Percentiles rank a stretch among this genome's conserved stretches.
phyloP scores from a whole-genome alignment of 2,888 invertebrate species.

The Helobdella robusta region DNA sequence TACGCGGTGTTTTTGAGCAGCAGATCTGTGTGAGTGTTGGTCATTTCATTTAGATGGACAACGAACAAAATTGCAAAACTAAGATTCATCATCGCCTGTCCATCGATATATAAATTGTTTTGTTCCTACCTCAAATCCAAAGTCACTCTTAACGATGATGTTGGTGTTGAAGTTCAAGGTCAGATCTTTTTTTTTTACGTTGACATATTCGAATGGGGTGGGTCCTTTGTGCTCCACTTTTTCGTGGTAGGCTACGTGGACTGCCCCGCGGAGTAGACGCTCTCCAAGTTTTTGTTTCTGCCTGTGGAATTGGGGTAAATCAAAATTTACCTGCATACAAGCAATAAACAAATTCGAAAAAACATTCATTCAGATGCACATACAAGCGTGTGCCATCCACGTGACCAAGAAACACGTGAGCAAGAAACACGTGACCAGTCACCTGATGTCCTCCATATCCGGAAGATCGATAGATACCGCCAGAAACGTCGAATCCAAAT shows the following conservation, averaged over 20 bases:
- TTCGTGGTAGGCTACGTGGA: conserved; percentile 39
- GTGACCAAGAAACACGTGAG: background rate
- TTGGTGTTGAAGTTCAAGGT: conserved; percentile 10
- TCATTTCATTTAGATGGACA: no score
- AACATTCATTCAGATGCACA: background rate
- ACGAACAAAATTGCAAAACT: background rate
- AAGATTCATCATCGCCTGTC: conserved; percentile 17
- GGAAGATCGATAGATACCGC: conserved; percentile 36
- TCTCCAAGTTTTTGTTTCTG: conserved; percentile 33
- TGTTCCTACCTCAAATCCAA: conserved; percentile 7
- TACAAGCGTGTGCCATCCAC: background rate
- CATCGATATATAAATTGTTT: background rate
- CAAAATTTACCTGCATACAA: background rate
- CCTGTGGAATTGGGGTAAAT: conserved; percentile 11
- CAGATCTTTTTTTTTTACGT: background rate
- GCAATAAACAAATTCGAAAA: background rate
- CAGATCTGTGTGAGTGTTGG: conserved; percentile 1
- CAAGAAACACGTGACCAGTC: no score
- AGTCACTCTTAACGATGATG: background rate
- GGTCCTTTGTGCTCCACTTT: conserved; percentile 38
- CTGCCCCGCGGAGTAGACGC: conserved; percentile 38
- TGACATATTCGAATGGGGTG: conserved; percentile 30
- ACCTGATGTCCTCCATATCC: conserved; percentile 22
- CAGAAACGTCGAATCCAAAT: conserved; percentile 34
- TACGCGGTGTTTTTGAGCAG: conserved; percentile 20